Percentiles rank a stretch among this genome's conserved stretches.
phyloP scores from a whole-genome alignment of 2,797 vertebrate species.

The Merluccius polli region DNA sequence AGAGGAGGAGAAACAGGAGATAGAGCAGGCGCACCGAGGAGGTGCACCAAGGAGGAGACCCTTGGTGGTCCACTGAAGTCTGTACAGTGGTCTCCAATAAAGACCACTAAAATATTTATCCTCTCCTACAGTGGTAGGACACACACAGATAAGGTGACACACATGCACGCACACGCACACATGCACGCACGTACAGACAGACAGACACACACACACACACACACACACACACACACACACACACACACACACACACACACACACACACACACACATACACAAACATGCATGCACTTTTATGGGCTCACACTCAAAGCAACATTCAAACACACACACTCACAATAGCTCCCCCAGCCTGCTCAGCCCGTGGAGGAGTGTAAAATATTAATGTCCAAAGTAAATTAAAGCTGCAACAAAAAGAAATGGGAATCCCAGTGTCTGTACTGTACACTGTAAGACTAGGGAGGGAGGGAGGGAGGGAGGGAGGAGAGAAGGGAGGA shows the following conservation, averaged over 20 bases:
- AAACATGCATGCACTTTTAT: conserved; percentile 3
- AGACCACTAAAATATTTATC: no score
- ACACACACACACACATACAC: conserved; percentile 16
- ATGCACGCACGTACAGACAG: no score
- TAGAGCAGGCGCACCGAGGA: no score
- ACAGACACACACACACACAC: background rate
- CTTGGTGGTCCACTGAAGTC: no score
- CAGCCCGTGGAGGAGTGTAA: conserved; percentile 66
- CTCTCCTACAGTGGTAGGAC: no score
- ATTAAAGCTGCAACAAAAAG: conserved; percentile 79
- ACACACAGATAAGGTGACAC: background rate
- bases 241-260: conserved; percentile 7
- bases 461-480: conserved; percentile 28
- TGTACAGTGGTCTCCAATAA: no score
- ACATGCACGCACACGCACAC: background rate
- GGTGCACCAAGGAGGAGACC: no score
- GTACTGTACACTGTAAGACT: no score
- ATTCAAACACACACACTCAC: conserved; percentile 46
- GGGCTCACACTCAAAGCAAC: background rate
- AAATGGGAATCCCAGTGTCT: conserved; percentile 70
- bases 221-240: background rate
- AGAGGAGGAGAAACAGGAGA: no score
- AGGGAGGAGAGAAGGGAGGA: conserved; percentile 36
- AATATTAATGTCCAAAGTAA: conserved; percentile 82
- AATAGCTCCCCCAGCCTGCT: conserved; percentile 61